Percentiles rank a stretch among this genome's conserved stretches.
Evolutionary conservation across 2,888 invertebrate genomes (phyloP).

Genomic region (Sepiola atlantica): DNA sequence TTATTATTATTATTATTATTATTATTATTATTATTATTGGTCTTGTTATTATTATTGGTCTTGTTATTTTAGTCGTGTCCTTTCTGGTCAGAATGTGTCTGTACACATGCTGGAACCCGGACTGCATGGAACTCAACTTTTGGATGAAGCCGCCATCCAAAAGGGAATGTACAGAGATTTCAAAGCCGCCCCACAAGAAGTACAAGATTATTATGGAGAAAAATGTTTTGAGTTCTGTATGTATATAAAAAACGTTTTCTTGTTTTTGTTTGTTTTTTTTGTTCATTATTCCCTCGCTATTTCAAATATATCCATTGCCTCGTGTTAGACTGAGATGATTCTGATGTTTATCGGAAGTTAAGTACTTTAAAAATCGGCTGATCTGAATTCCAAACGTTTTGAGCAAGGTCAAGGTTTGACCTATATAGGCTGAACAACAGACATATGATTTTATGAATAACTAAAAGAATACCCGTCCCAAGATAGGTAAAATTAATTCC

Average conservation of each 20-base stretch:
- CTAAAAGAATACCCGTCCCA: too few relatives aligned
- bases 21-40: too few relatives aligned
- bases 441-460: too few relatives aligned
- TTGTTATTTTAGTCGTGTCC: slow-evolving; percentile 52
- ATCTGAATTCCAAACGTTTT: too few relatives aligned
- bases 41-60: too few relatives aligned
- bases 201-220: not conserved
- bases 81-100: slow-evolving; percentile 52
- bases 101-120: slow-evolving; percentile 60
- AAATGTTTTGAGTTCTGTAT: not conserved
- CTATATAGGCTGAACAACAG: too few relatives aligned
- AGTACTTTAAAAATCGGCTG: too few relatives aligned
- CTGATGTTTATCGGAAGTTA: too few relatives aligned
- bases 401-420: too few relatives aligned
- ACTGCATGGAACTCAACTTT: slow-evolving; percentile 50
- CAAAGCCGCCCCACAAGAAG: not conserved
- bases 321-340: not conserved
- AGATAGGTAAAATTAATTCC: too few relatives aligned
- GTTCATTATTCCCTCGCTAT: not conserved
- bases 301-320: not conserved
- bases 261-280: not conserved
- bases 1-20: too few relatives aligned
- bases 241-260: not conserved
- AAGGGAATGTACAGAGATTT: not conserved
- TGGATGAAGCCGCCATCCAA: not conserved